Percentiles rank a stretch among this genome's conserved stretches.
Evolutionary conservation across 1,140 invertebrate species (phyloP).

Genomic region (Spodoptera frugiperda): DNA sequence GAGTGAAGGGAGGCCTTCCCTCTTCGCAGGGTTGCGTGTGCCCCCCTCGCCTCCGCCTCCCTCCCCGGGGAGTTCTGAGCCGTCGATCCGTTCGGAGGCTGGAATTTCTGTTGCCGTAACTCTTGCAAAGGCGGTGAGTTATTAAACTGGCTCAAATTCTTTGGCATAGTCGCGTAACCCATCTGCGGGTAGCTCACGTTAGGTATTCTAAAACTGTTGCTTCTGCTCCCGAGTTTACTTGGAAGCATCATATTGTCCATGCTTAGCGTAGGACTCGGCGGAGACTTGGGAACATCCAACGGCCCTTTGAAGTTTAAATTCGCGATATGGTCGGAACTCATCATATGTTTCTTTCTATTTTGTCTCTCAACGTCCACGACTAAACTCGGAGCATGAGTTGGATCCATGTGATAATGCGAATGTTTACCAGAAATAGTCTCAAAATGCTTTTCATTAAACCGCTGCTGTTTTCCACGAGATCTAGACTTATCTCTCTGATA

Average conservation of each 20-base stretch:
- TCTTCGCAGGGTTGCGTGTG: slow-evolving; percentile 80
- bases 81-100: slow-evolving; percentile 78
- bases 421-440: slow-evolving; percentile 89
- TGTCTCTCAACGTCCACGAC: slow-evolving; percentile 93
- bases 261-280: slow-evolving; percentile 81
- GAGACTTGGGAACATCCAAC: slow-evolving; percentile 79
- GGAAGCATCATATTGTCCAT: slow-evolving; percentile 85
- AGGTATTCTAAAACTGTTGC: slow-evolving; percentile 79
- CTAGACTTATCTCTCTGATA: slow-evolving; percentile 94
- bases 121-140: slow-evolving; percentile 82
- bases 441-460: slow-evolving; percentile 89
- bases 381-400: slow-evolving; percentile 89
- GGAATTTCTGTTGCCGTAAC: slow-evolving; percentile 77
- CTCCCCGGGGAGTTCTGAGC: slow-evolving; percentile 68
- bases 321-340: slow-evolving; percentile 74
- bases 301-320: slow-evolving; percentile 84
- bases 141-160: slow-evolving; percentile 83
- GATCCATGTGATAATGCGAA: slow-evolving; percentile 89
- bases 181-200: slow-evolving; percentile 80
- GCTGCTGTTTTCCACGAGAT: slow-evolving; percentile 86
- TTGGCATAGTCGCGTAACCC: slow-evolving; percentile 82
- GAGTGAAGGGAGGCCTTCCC: slow-evolving; percentile 72
- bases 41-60: slow-evolving; percentile 64
- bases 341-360: slow-evolving; percentile 79
- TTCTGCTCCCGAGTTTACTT: slow-evolving; percentile 78